Percentiles rank a stretch among this genome's conserved stretches.
Conservation (phyloP, 2,113 vertebrate species). For the Chlamydotis undulata region DNA sequence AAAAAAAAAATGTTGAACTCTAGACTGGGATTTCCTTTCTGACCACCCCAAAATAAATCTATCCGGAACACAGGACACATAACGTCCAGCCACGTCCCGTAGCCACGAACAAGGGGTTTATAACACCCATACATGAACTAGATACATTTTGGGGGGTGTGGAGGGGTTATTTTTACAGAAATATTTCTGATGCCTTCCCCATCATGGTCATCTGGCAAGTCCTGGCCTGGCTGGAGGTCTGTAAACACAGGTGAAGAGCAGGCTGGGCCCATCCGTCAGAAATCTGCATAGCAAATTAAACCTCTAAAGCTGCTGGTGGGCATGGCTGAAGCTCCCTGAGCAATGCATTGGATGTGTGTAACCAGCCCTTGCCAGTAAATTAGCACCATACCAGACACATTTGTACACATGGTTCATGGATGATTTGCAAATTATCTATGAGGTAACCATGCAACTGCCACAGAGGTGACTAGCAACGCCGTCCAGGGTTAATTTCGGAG, state of each 20-base stretch:
- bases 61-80: background rate
- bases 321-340: background rate
- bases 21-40: conserved; percentile 36
- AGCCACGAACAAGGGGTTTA: background rate
- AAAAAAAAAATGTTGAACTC: background rate
- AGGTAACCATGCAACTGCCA: background rate
- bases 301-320: background rate
- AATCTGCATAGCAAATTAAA: background rate
- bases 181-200: background rate
- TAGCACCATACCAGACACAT: background rate
- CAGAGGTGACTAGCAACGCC: background rate
- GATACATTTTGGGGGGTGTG: background rate
- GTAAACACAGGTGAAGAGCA: background rate
- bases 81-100: background rate
- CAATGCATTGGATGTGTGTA: background rate
- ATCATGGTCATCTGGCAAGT: background rate
- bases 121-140: background rate
- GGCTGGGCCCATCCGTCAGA: background rate
- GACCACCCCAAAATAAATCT: conserved; percentile 34
- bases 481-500: background rate
- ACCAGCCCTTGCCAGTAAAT: background rate
- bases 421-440: background rate
- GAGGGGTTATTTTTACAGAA: background rate
- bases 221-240: background rate
- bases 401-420: background rate